Base-by-base conservation (phyloP, 2,888 invertebrate genomes). In the Tineola bisselliella region DNA sequence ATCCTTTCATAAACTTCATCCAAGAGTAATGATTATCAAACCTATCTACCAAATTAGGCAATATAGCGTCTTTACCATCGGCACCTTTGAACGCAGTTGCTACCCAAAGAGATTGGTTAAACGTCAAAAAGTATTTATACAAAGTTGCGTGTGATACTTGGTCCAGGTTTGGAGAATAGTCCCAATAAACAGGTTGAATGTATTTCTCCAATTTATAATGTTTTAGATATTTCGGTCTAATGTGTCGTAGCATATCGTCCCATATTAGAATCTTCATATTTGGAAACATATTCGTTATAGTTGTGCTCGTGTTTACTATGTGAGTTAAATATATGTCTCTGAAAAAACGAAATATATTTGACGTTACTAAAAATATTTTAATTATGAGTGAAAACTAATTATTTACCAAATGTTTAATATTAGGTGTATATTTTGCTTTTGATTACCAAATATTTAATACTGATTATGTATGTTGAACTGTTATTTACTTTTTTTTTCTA, bases 31-130 rank as follows among this genome's bases (percentile, higher is more conserved):
- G 91, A 72, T 95, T 96, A 60, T 88, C 84, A 60, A 93, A 80
- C 68, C 95, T 93, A 60, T 90, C 87, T 1, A 77, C 79, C 1
- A 90, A 76, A 63, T 90, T 81, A 0, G 91, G 90, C 0, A 90
- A 71, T 17, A 84, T 84, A 61, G 87, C 80, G 4, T 76, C 76
- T 0, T 72, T 71, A 0, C 89, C 89, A 56, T 91, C 91, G 0
- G 92, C 91, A 0, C 95, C 96, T 84, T 96, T 96, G 70, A 91
- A 96, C 0, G 96, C 95, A 63, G 94, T 91, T 0, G 94, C 95
- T 52, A 93, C 88, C 94, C 95, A 95, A 18, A 58, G 1, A 30
- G 95, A 81, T 43, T 88, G 88, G 1, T 88, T 79, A 75, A 95
- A 96, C 10, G 68, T 70, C 25, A 66, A 69, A 43, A 76, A 75